Percentiles rank a stretch among this genome's conserved stretches.
phyloP scores from a whole-genome alignment of 2,113 vertebrate genomes.

The Forbesichthys papilliferus region DNA sequence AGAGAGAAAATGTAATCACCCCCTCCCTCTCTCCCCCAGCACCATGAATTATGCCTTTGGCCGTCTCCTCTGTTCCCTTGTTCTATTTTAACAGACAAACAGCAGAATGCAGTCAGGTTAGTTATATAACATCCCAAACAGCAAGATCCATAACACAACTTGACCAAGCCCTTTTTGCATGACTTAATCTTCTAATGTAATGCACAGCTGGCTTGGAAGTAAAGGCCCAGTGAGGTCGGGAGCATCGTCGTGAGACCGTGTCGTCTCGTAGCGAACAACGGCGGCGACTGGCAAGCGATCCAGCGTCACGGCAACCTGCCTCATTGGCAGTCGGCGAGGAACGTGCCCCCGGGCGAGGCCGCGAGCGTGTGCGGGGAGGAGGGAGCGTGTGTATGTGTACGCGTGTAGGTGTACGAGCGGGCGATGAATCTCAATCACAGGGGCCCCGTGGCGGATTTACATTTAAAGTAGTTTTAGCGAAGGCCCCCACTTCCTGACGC shows the following conservation, averaged over 20 bases:
- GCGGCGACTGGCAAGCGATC: background rate
- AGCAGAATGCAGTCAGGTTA: no score
- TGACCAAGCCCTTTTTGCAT: background rate
- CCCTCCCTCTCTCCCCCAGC: no score
- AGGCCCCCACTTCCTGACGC: conserved; percentile 71
- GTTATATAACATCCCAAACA: background rate
- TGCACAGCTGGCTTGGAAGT: conserved; percentile 8
- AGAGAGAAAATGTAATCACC: background rate
- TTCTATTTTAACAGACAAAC: no score
- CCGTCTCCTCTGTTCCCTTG: background rate
- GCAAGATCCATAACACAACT: background rate
- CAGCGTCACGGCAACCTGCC: conserved; percentile 46
- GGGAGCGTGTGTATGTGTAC: conserved; percentile 8
- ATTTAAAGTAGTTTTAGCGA: conserved; percentile 80
- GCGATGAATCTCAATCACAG: conserved; percentile 75
- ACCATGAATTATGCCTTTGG: background rate
- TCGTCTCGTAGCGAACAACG: background rate
- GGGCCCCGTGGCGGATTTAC: conserved; percentile 73
- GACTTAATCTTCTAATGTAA: background rate
- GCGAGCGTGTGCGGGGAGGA: background rate
- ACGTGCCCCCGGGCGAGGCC: conserved; percentile 21
- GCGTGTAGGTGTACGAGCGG: conserved; percentile 52
- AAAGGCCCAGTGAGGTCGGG: conserved; percentile 25
- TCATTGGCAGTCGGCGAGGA: conserved; percentile 66
- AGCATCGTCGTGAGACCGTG: conserved; percentile 2